Base-by-base conservation (phyloP, 23 tunicate species). In the Trididemnum clinides region DNA sequence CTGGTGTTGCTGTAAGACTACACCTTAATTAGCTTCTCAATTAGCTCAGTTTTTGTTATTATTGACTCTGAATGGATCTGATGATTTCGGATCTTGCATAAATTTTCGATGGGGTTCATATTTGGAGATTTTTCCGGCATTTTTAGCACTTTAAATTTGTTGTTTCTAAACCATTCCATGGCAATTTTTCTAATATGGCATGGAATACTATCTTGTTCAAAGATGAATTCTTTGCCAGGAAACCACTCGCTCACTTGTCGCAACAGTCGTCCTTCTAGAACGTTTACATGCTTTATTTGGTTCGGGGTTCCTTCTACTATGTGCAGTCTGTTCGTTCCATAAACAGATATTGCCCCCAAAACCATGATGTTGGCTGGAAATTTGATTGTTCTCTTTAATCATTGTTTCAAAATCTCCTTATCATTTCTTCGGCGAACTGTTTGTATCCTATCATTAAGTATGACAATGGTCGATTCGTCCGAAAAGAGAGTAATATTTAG, bases 261-360 rank as follows among this genome's bases (percentile, higher is more conserved):
- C 25, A 59, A n/a, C 66, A 59, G 25, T 19, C 66, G 66, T n/a
- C 66, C 66, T 3, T 59, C 66, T 59, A 59, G 66, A 25, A 59
- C 25, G n/a, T n/a, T n/a, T n/a, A n/a, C n/a, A n/a, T n/a, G n/a
- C n/a, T n/a, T n/a, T n/a, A n/a, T n/a, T n/a, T n/a, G n/a, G n/a
- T n/a, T n/a, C n/a, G n/a, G n/a, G n/a, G n/a, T n/a, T n/a, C n/a
- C n/a, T n/a, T n/a, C n/a, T n/a, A n/a, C n/a, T n/a, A n/a, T n/a
- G n/a, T n/a, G n/a, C n/a, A n/a, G n/a, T n/a, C n/a, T n/a, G n/a
- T n/a, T n/a, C n/a, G n/a, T n/a, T n/a, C n/a, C n/a, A n/a, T n/a
- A n/a, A n/a, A n/a, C n/a, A n/a, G n/a, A n/a, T n/a, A n/a, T n/a
- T n/a, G n/a, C n/a, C n/a, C n/a, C n/a, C n/a, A n/a, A n/a, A n/a